Base-by-base conservation (phyloP, 2,113 vertebrate species). In the Ictalurus punctatus region DNA sequence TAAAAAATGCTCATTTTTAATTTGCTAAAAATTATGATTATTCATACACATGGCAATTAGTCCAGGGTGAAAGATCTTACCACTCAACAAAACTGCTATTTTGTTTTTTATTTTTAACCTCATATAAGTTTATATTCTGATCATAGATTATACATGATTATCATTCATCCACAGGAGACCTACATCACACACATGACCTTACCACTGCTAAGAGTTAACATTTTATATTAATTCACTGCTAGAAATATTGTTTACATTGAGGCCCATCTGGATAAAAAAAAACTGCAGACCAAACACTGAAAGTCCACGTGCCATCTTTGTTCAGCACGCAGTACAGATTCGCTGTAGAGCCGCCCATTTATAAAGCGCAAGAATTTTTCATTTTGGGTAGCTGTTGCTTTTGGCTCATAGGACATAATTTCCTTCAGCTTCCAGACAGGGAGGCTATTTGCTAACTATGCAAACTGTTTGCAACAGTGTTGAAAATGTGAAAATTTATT, bases 351-450 rank as follows among this genome's bases (percentile, higher is more conserved):
- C 7, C 87, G 79, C 0, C 86, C 90, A 88, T 87, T 87, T 71
- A 21, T 89, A 84, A 91, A 90, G 88, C 90, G 90, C 91, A 91
- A 84, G 40, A 90, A 90, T 89, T 85, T 65, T 92, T 92, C 83
- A 81, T 91, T 88, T 85, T 81, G 83, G 76, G 21, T 89, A 86
- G 88, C 92, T 94, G 93, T 94, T 94, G 94, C 92, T 92, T 94
- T 94, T 95, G 94, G 93, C 93, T 90, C 90, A 84, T 9, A 83
- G 81, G 54, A 61, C 59, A 90, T 91, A 88, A 94, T 94, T 94
- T 95, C 94, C 94, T 94, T 91, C 88, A 89, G 86, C 83, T 27
- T 87, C 85, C 83, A 91, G 92, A 91, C 86, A 90, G 88, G 91
- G 73, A 44, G 65, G 78, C 30, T 37, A 74, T 91, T 92, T 86